These are phyloP conservation scores for Nasonia longicornis DNA, from an alignment of 1,140 invertebrate genomes.

Conservation along the genomic window DNA sequence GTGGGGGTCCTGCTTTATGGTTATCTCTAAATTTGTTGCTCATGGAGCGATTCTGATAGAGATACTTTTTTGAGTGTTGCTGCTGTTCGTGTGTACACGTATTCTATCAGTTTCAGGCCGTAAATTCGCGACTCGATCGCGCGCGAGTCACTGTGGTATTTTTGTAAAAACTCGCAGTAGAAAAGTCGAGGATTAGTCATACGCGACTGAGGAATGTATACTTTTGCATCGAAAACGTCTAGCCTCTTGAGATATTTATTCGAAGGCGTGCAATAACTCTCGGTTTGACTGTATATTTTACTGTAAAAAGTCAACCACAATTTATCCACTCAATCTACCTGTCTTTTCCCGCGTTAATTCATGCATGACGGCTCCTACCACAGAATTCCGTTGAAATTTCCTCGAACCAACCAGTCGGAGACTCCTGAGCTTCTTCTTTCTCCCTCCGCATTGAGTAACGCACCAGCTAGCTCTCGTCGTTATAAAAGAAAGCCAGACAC, in stretches of 20 bases:
- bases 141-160: not conserved
- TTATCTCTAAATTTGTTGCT: not conserved
- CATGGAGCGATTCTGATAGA: not conserved
- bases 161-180: not conserved
- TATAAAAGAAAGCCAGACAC: not conserved
- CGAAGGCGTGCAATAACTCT: not conserved
- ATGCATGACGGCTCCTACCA: not conserved
- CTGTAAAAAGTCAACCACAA: not conserved
- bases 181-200: not conserved
- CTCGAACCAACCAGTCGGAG: slow-evolving; percentile 4
- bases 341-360: not conserved
- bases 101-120: not conserved
- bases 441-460: not conserved
- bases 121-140: not conserved
- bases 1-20: not conserved
- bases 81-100: not conserved
- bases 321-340: not conserved
- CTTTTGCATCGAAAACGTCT: not conserved
- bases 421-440: not conserved
- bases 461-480: not conserved
- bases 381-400: not conserved
- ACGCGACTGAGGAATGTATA: not conserved
- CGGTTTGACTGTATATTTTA: not conserved
- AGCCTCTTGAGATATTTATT: not conserved
- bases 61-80: not conserved